These are phyloP conservation scores for Oreochromis tanganicae DNA, from an alignment of 2,113 vertebrate genomes.

Conservation along the genomic window DNA sequence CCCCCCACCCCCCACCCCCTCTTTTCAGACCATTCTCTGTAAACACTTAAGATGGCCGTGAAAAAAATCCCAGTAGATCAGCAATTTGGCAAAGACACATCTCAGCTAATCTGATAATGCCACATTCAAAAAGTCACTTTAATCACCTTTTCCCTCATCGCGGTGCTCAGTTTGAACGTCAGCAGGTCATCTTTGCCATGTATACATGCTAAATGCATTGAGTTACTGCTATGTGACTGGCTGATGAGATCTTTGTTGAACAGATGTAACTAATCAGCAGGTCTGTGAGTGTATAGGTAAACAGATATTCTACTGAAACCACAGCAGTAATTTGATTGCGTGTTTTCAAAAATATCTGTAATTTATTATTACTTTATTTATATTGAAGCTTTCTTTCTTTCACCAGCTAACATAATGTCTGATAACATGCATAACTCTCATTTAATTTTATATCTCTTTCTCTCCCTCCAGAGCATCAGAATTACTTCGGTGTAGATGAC, in stretches of 20 bases:
- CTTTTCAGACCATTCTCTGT: background rate
- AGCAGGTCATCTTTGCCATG: background rate
- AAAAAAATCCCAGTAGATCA: background rate
- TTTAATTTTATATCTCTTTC: background rate
- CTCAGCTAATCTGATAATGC: background rate
- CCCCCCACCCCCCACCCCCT: no score
- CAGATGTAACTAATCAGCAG: background rate
- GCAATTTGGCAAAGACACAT: background rate
- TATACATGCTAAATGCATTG: background rate
- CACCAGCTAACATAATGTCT: background rate
- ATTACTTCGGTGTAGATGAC: constrained; percentile 96
- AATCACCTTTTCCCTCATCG: background rate
- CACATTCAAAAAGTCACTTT: background rate
- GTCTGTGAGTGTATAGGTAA: background rate
- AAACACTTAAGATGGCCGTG: background rate
- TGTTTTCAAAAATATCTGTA: background rate
- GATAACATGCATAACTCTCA: background rate
- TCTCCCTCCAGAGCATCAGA: constrained; percentile 85
- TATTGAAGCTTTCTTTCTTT: background rate
- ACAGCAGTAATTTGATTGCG: background rate
- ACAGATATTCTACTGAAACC: background rate
- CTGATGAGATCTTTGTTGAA: background rate
- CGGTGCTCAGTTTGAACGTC: background rate
- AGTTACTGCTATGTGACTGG: background rate
- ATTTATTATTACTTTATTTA: background rate